Percentiles rank a stretch among this genome's conserved stretches.
Conservation (phyloP, 1,140 invertebrate species). For the Fopius arisanus region DNA sequence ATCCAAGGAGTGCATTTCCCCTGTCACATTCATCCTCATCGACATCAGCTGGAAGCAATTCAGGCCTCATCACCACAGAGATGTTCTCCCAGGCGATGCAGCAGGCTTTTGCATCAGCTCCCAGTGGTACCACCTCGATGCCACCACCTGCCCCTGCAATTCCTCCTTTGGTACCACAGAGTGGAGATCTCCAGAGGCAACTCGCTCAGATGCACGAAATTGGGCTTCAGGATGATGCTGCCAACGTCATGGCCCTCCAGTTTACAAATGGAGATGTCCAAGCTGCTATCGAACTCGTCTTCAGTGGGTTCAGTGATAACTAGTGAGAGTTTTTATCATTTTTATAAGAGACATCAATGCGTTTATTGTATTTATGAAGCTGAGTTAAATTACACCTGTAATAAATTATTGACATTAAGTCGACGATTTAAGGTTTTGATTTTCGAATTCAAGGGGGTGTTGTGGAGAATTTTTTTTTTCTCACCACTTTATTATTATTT, state of each 20-base stretch:
- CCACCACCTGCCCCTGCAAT: conserved; percentile 37
- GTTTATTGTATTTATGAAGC: no score
- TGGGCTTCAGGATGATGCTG: conserved; percentile 85
- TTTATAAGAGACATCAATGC: neutral
- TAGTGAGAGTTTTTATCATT: conserved; percentile 21
- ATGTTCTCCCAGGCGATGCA: conserved; percentile 70
- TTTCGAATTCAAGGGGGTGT: no score
- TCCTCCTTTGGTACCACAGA: conserved; percentile 36
- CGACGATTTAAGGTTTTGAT: no score
- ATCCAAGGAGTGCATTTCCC: conserved; percentile 38
- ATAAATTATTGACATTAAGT: no score
- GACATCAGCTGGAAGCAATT: conserved; percentile 40
- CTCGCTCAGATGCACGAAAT: conserved; percentile 86
- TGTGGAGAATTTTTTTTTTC: no score
- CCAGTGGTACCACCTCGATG: conserved; percentile 31
- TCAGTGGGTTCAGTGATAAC: conserved; percentile 65
- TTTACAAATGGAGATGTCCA: conserved; percentile 86
- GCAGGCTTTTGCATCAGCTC: conserved; percentile 62
- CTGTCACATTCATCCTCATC: conserved; percentile 43
- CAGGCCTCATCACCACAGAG: conserved; percentile 65
- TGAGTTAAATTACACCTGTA: no score
- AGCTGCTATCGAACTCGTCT: conserved; percentile 83
- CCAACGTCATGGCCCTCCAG: conserved; percentile 84
- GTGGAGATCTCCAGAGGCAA: conserved; percentile 65
- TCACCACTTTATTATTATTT: no score